Evolutionary conservation across 2,113 vertebrate species (phyloP).

Genomic region (Lamprologus callipterus): DNA sequence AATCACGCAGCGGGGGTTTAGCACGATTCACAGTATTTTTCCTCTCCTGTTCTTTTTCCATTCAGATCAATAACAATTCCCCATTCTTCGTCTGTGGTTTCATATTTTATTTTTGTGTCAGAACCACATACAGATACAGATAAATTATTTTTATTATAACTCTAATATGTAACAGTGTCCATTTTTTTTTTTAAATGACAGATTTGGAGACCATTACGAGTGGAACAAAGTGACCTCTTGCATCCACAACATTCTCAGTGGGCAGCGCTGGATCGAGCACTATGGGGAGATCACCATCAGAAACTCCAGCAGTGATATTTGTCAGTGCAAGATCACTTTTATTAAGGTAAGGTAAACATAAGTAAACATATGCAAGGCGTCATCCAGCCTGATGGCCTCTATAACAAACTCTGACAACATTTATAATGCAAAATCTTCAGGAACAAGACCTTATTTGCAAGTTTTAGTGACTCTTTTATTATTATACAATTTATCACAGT

Average conservation of each 20-base stretch:
- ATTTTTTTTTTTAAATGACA: not conserved
- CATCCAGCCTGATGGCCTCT: not conserved
- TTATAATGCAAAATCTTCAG: not conserved
- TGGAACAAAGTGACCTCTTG: constrained; percentile 99
- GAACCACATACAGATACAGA: not conserved
- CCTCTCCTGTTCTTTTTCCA: not conserved
- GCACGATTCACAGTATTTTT: not conserved
- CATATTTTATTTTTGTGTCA: not conserved
- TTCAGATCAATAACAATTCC: not conserved
- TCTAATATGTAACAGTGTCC: not conserved
- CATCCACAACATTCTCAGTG: constrained; percentile 96
- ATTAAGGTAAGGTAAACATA: constrained; percentile 79
- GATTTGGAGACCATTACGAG: constrained; percentile 88
- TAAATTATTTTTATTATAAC: not conserved
- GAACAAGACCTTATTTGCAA: not conserved
- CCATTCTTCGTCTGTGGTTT: not conserved
- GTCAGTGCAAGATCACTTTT: constrained; percentile 93
- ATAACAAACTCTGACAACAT: not conserved
- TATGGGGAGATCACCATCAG: constrained; percentile 94
- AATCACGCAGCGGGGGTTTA: not conserved
- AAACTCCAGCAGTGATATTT: constrained; percentile 80
- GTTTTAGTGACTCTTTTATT: not conserved
- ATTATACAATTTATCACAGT: not conserved
- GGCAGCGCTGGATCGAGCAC: constrained; percentile 97
- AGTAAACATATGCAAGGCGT: not conserved